Evolutionary conservation across 2,113 vertebrate genomes (phyloP), one percentile per base, ranked within the genome.

Genomic region (Spizaetus ornatus): DNA sequence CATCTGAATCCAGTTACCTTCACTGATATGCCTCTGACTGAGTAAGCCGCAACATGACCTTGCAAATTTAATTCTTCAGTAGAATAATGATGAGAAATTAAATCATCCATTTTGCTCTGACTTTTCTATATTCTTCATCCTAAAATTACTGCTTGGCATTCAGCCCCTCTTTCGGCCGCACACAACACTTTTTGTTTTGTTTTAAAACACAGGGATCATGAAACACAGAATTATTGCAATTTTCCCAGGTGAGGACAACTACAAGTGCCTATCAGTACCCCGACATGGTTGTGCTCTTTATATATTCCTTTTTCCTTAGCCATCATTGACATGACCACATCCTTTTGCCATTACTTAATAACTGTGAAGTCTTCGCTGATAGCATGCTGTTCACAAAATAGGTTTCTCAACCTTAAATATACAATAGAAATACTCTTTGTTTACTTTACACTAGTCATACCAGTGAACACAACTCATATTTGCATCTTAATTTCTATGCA

Each of bases 401-500:
- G 74, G 85, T 88, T 96, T 90, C 86, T 86, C 95, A 95, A 86
- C 61, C 66, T 96, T 94, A 96, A 95, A 95, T 86, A 89, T 93
- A 85, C 62, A 76, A 56, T 31, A 96, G 82, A 88, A 95, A 92
- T 88, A 89, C 58, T 78, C 74, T 93, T 94, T 94, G 83, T 96
- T 97, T 97, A 92, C 92, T 97, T 89, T 86, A 90, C 61, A 85
- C 83, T 93, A 77, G 81, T 86, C 90, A 79, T 96, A 92, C 50
- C 92, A 90, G 66, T 94, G 93, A 97, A 91, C 88, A 91, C 42
- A 92, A 90, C 82, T 95, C 82, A 92, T 94, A 94, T 93, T 96
- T 94, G 88, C 92, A 97, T 94, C 94, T 92, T 92, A 93, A 97
- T 97, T 95, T 93, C 95, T 88, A 96, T 94, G 90, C 93, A 91